Evolutionary conservation across 1,140 invertebrate species (phyloP).

Genomic region (Ctenoplectra terminalis): DNA sequence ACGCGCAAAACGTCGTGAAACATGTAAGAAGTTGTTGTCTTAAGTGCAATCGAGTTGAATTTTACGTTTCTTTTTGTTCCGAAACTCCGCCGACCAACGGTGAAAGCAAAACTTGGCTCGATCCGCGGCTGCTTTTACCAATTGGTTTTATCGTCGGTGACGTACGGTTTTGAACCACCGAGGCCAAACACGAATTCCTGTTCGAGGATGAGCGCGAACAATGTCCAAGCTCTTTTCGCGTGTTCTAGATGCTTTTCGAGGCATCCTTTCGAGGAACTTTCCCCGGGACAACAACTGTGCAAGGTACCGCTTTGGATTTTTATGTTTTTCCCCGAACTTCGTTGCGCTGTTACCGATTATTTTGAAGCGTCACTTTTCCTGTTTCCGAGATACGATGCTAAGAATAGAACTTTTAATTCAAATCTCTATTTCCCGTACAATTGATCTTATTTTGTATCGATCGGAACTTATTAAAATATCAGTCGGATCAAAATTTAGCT

Average conservation of each 20-base stretch:
- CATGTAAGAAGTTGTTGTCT: conserved; percentile 36
- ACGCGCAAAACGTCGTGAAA: conserved; percentile 52
- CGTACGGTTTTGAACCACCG: conserved; percentile 43
- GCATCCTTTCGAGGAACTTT: conserved; percentile 97
- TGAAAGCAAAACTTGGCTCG: conserved; percentile 16
- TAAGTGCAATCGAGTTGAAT: conserved; percentile 34
- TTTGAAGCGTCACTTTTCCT: conserved; percentile 36
- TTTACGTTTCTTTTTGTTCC: conserved; percentile 52
- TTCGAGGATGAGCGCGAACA: conserved; percentile 82
- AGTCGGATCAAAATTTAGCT: neutral
- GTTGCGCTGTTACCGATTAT: neutral
- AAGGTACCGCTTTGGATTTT: conserved; percentile 87
- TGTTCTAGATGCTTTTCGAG: conserved; percentile 97
- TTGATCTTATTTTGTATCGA: neutral
- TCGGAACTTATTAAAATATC: neutral
- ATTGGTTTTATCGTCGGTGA: conserved; percentile 46
- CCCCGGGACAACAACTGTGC: conserved; percentile 96
- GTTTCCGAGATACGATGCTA: conserved; percentile 39
- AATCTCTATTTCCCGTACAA: neutral
- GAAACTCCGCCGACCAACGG: neutral
- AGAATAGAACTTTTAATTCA: conserved; percentile 64
- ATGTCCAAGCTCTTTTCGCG: conserved; percentile 89
- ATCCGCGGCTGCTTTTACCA: conserved; percentile 3
- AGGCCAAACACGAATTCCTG: conserved; percentile 45
- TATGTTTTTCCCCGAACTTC: conserved; percentile 4